Percentiles rank a stretch among this genome's conserved stretches.
These are phyloP conservation scores for Oxyruncus cristatus DNA, from an alignment of 2,113 vertebrate species.

Conservation along the genomic window DNA sequence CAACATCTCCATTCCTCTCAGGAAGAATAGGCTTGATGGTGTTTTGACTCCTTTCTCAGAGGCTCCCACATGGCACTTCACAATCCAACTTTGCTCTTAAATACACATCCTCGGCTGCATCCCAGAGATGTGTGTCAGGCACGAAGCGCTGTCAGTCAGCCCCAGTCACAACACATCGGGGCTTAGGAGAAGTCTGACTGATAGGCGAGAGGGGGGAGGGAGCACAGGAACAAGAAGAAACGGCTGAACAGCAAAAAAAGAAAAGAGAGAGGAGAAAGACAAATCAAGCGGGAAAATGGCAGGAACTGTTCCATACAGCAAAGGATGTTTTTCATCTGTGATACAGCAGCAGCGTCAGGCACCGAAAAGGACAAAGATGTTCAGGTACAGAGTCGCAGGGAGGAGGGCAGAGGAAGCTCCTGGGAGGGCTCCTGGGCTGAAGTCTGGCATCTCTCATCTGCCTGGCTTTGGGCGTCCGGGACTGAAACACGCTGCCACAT, in stretches of 20 bases:
- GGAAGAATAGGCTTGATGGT: conserved; percentile 34
- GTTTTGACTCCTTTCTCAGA: conserved; percentile 68
- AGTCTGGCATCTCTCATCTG: rapidly evolving
- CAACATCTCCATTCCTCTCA: neutral
- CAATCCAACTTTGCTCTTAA: conserved; percentile 57
- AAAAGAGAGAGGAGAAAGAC: neutral
- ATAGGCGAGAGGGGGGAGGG: neutral
- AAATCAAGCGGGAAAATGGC: neutral
- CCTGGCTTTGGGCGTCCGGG: neutral
- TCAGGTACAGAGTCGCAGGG: neutral
- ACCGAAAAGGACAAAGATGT: neutral
- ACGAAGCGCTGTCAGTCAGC: conserved; percentile 62
- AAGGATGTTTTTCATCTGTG: neutral
- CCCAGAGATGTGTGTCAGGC: conserved; percentile 57
- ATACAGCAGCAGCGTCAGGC: neutral
- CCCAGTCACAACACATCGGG: conserved; percentile 71
- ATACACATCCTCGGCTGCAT: conserved; percentile 57
- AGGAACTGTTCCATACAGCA: neutral
- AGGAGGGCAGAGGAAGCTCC: neutral
- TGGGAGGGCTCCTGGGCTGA: neutral
- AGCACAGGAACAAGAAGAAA: neutral
- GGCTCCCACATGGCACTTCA: conserved; percentile 60
- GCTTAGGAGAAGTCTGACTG: conserved; percentile 49
- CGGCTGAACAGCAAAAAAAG: neutral
- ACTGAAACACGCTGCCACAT: neutral